phyloP scores from a whole-genome alignment of 2,113 vertebrate species.

The Apaloderma vittatum region DNA sequence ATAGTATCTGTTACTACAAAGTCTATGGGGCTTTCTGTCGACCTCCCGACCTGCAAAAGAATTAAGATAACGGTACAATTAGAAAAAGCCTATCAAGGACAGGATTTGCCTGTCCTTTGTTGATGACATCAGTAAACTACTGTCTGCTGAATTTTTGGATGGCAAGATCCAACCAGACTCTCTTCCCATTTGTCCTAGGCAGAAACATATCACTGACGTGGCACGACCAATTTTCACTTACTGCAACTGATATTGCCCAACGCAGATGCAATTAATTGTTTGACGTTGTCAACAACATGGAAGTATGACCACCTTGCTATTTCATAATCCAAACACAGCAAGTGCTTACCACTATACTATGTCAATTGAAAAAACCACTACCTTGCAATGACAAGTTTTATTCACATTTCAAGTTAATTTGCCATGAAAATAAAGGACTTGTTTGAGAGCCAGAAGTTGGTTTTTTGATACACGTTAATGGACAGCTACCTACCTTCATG shows the following conservation, averaged over 20 bases:
- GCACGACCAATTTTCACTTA: not conserved
- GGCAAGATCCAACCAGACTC: not conserved
- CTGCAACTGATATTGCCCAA: not conserved
- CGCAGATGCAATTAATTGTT: not conserved
- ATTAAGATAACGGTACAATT: not conserved
- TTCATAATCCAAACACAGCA: not conserved
- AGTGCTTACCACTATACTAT: not conserved
- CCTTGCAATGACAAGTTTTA: not conserved
- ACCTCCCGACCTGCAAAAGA: constrained; percentile 90
- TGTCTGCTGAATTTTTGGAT: not conserved
- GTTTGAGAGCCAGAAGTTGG: not conserved
- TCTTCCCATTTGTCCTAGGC: not conserved
- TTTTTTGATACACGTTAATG: not conserved
- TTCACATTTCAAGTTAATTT: not conserved
- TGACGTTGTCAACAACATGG: not conserved
- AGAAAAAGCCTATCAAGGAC: not conserved
- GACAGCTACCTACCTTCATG: not conserved
- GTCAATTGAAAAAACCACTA: not conserved
- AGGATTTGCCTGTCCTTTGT: not conserved
- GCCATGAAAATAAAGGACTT: not conserved
- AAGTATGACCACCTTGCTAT: not conserved
- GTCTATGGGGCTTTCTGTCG: constrained; percentile 97
- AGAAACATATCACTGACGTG: not conserved
- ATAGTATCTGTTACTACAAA: constrained; percentile 98
- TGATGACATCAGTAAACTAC: not conserved